These are phyloP conservation scores for Suricata suricatta DNA, from an alignment of 2,113 vertebrate species.

Conservation along the genomic window DNA sequence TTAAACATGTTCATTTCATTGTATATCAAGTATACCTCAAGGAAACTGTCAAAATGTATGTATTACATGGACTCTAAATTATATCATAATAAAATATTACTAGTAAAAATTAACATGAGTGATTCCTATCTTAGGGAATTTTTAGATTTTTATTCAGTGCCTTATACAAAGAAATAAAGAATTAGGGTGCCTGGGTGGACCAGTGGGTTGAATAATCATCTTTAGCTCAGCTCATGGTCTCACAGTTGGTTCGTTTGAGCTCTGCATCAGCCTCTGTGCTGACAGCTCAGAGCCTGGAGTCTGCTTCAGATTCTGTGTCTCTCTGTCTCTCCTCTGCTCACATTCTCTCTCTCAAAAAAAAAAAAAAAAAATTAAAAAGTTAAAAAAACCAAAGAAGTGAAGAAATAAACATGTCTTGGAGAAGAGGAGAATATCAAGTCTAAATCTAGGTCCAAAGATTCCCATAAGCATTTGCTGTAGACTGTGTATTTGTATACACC, in stretches of 20 bases:
- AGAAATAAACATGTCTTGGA: neutral
- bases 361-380: too few relatives aligned
- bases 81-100: neutral
- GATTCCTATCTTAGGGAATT: neutral
- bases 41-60: neutral
- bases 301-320: too few relatives aligned
- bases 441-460: neutral
- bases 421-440: neutral
- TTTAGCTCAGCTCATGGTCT: too few relatives aligned
- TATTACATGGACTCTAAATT: neutral
- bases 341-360: too few relatives aligned
- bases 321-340: too few relatives aligned
- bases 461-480: neutral
- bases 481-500: neutral
- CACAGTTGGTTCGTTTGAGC: too few relatives aligned
- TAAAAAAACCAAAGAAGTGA: too few relatives aligned
- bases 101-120: neutral
- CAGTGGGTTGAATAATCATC: too few relatives aligned
- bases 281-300: too few relatives aligned
- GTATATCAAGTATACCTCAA: neutral
- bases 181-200: neutral
- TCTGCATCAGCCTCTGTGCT: too few relatives aligned
- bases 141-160: neutral
- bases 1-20: neutral
- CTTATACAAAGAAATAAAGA: neutral